phyloP scores from a whole-genome alignment of 2,113 vertebrate species.

The Barnardius zonarius region DNA sequence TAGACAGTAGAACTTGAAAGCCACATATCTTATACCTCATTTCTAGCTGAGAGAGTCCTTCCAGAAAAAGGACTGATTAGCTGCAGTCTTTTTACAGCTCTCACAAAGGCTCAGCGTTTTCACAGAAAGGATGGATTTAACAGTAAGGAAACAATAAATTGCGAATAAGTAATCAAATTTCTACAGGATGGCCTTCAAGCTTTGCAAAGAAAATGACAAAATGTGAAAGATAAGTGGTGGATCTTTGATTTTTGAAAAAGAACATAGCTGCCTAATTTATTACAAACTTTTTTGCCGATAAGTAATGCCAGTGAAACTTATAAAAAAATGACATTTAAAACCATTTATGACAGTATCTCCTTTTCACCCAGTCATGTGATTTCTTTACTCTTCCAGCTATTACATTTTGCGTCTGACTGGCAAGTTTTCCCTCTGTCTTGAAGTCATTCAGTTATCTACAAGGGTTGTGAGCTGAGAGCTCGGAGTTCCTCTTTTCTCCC shows the following conservation, averaged over 20 bases:
- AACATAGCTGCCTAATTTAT: neutral
- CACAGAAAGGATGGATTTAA: neutral
- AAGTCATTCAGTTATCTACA: neutral
- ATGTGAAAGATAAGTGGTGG: neutral
- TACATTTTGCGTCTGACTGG: neutral
- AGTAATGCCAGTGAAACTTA: neutral
- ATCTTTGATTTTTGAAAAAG: neutral
- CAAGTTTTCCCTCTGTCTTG: neutral
- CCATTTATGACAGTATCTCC: neutral
- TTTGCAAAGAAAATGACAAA: neutral
- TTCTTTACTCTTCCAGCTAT: neutral
- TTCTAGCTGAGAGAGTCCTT: slow-evolving; percentile 14
- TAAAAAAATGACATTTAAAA: neutral
- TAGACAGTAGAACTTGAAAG: slow-evolving; percentile 63
- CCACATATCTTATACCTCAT: slow-evolving; percentile 33
- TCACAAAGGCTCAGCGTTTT: neutral
- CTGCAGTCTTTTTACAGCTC: neutral
- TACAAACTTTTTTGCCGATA: neutral
- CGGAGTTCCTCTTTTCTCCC: neutral
- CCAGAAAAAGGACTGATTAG: slow-evolving; percentile 14
- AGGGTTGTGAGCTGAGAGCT: neutral
- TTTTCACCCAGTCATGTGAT: neutral
- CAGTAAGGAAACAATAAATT: slow-evolving; percentile 6
- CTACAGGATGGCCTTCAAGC: neutral
- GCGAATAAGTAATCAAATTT: neutral